Percentiles rank a stretch among this genome's conserved stretches.
Evolutionary conservation across 2,888 invertebrate species (phyloP).

Genomic region (Laspeyria flexula): DNA sequence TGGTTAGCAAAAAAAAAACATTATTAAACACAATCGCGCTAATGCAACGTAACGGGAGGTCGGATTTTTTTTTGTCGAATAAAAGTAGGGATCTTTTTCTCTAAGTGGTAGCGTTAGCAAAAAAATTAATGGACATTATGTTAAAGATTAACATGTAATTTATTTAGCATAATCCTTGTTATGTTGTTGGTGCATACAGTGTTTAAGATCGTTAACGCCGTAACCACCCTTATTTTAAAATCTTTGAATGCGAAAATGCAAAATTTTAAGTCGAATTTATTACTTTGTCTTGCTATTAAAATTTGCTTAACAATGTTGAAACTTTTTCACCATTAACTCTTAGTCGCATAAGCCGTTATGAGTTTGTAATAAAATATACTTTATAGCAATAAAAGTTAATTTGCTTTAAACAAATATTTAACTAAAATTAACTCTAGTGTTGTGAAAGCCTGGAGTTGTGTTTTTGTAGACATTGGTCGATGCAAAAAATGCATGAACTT

Average conservation of each 20-base stretch:
- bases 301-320: not conserved
- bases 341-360: no score
- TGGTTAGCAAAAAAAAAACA: constrained; percentile 41
- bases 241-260: not conserved
- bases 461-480: no score
- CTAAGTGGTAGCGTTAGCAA: constrained; percentile 40
- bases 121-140: constrained; percentile 13
- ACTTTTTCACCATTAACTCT: no score
- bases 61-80: constrained; percentile 24
- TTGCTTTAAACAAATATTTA: no score
- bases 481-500: no score
- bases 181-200: constrained; percentile 1
- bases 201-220: constrained; percentile 2
- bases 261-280: not conserved
- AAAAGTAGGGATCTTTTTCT: constrained; percentile 39
- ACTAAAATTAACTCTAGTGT: no score
- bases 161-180: constrained; percentile 17
- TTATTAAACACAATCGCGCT: constrained; percentile 44
- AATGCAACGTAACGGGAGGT: constrained; percentile 37
- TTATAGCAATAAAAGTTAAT: no score
- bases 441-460: no score
- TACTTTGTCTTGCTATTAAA: not conserved
- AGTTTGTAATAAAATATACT: no score
- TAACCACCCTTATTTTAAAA: not conserved
- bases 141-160: constrained; percentile 11